phyloP scores from a whole-genome alignment of 2,888 invertebrate genomes.

The Cabera pusaria region DNA sequence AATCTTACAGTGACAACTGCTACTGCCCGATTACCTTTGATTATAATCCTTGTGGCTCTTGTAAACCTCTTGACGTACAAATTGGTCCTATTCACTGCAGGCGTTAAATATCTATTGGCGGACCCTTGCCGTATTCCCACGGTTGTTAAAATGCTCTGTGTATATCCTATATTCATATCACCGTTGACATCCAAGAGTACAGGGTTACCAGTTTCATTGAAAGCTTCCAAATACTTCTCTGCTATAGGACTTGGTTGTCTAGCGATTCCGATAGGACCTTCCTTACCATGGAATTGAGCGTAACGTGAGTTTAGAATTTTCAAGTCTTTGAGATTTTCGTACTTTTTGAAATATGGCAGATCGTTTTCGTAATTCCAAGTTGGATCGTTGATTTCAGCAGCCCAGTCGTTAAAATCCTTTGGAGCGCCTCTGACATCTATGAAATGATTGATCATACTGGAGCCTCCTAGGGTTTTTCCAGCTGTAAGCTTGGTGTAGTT shows the following conservation, averaged over 20 bases:
- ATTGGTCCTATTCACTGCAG: conserved; percentile 45
- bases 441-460: conserved; percentile 41
- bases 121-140: conserved; percentile 71
- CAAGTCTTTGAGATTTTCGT: conserved; percentile 39
- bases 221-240: conserved; percentile 48
- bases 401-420: conserved; percentile 43
- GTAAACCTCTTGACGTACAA: conserved; percentile 64
- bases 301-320: conserved; percentile 32
- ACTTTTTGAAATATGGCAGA: conserved; percentile 46
- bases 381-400: conserved; percentile 29
- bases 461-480: conserved; percentile 50
- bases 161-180: conserved; percentile 54
- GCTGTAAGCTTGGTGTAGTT: conserved; percentile 33
- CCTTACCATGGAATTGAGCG: conserved; percentile 47
- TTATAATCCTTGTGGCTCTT: conserved; percentile 66
- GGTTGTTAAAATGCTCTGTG: conserved; percentile 61
- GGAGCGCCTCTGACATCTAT: conserved; percentile 39
- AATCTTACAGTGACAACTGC: conserved; percentile 47
- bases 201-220: conserved; percentile 62
- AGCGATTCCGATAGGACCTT: conserved; percentile 62
- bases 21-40: conserved; percentile 59
- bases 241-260: conserved; percentile 34
- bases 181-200: conserved; percentile 33
- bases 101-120: conserved; percentile 68
- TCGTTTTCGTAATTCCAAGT: conserved; percentile 43